Conservation (phyloP, 2,113 vertebrate genomes). For the Fulica atra region DNA sequence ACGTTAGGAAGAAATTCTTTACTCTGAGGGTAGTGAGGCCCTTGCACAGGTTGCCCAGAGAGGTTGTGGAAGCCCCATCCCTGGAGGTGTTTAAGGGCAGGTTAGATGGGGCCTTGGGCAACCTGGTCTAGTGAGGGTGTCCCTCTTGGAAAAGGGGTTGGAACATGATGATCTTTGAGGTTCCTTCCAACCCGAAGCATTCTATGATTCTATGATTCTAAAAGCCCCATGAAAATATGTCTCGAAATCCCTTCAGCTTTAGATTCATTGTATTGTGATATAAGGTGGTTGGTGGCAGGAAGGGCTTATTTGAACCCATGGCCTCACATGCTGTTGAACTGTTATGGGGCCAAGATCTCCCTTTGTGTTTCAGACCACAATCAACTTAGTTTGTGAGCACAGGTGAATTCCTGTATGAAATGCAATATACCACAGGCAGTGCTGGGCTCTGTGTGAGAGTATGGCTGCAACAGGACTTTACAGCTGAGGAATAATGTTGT, state of each 20-base stretch:
- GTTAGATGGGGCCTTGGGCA: no score
- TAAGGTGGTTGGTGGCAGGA: neutral
- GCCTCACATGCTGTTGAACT: neutral
- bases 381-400: neutral
- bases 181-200: no score
- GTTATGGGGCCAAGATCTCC: neutral
- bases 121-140: no score
- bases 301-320: neutral
- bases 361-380: neutral
- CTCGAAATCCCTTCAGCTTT: neutral
- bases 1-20: no score
- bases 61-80: no score
- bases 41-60: no score
- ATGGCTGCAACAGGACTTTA: neutral
- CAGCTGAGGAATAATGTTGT: neutral
- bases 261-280: neutral
- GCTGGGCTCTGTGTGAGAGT: neutral
- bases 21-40: no score
- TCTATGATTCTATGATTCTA: no score
- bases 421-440: neutral
- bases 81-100: no score
- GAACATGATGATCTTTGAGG: no score
- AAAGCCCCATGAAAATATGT: neutral
- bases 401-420: conserved; percentile 9
- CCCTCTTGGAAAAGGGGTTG: no score